Evolutionary conservation across 2,113 vertebrate species (phyloP).

Genomic region (Aix galericulata): DNA sequence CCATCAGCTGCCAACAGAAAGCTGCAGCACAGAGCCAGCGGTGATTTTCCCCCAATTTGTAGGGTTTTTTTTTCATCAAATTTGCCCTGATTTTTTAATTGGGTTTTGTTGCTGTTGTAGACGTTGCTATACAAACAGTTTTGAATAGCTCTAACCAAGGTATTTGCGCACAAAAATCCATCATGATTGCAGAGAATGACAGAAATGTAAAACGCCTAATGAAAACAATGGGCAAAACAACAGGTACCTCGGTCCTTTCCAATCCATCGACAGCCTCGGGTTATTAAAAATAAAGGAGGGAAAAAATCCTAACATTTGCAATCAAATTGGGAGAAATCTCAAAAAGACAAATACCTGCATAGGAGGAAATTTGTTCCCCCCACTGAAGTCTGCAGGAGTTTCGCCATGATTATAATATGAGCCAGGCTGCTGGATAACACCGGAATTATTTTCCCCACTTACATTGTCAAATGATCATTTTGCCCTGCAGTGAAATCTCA

Average conservation of each 20-base stretch:
- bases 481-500: constrained; percentile 66
- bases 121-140: neutral
- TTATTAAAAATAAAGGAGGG: constrained; percentile 2
- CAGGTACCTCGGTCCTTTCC: neutral
- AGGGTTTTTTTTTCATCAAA: neutral
- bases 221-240: constrained; percentile 57
- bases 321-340: neutral
- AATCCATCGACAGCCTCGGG: constrained; percentile 2
- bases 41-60: accelerated
- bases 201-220: constrained; percentile 38
- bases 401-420: constrained; percentile 1
- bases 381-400: constrained; percentile 53
- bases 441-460: constrained; percentile 51
- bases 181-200: neutral
- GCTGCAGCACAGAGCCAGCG: accelerated
- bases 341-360: neutral
- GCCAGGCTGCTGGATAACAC: constrained; percentile 43
- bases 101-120: neutral
- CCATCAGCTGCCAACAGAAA: neutral
- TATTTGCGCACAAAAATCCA: constrained; percentile 35
- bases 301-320: neutral
- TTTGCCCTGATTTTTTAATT: neutral
- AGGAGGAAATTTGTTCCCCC: constrained; percentile 37
- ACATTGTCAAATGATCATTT: constrained; percentile 61
- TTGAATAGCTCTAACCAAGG: neutral